A percentile compares a stretch with the other conserved stretches of the same genome.
Evolutionary conservation across 2,797 vertebrate genomes (phyloP).

Genomic region (Neosilurus hyrtlii): DNA sequence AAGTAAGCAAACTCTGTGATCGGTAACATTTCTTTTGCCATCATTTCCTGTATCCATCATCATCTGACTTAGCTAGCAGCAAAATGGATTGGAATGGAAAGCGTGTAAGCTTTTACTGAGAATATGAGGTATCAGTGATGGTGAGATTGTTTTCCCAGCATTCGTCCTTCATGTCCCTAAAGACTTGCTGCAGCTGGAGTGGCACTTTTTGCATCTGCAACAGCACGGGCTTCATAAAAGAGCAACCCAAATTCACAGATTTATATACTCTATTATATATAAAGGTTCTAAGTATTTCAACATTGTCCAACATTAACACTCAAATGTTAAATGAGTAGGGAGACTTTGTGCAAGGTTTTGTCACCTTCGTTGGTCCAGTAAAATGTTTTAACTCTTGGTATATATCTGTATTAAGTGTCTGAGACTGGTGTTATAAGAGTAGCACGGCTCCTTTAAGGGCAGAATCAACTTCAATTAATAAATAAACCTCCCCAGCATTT

Average conservation of each 20-base stretch:
- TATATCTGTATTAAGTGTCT: too few species aligned
- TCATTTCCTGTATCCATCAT: slow-evolving; percentile 14
- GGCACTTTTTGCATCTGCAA: slow-evolving; percentile 2
- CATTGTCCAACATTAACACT: background rate
- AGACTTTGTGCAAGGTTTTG: background rate
- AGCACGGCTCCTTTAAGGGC: too few species aligned
- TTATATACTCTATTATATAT: background rate
- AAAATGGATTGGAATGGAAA: slow-evolving; percentile 30
- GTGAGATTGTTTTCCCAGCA: background rate
- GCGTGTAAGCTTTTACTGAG: slow-evolving; percentile 9
- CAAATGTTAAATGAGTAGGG: background rate
- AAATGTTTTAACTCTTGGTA: too few species aligned
- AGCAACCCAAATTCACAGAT: background rate
- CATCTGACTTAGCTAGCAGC: slow-evolving; percentile 27
- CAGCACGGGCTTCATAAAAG: background rate
- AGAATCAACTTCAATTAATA: too few species aligned
- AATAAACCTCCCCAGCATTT: too few species aligned
- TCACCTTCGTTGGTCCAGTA: background rate
- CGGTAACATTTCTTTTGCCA: background rate
- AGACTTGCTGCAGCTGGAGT: slow-evolving; percentile 18
- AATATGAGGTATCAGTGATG: slow-evolving; percentile 9
- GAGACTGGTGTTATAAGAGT: too few species aligned
- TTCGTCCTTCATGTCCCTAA: slow-evolving; percentile 2
- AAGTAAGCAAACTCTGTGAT: slow-evolving; percentile 2
- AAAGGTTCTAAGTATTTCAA: background rate